Conservation (phyloP, 2,113 vertebrate species). For the Hassar affinis region DNA sequence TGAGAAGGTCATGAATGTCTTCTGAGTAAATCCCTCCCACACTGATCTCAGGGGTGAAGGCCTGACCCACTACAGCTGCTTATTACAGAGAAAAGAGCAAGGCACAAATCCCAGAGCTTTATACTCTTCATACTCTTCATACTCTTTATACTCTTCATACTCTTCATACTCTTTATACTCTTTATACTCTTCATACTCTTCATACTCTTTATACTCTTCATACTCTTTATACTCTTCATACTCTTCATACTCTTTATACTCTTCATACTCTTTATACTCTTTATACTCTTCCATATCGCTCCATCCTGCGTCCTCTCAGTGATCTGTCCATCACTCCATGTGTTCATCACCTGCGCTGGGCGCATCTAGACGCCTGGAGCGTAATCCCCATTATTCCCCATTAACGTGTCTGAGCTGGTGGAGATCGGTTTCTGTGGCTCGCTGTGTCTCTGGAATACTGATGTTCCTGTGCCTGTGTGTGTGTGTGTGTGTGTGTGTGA, state of each 20-base stretch:
- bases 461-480: not conserved
- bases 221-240: too few relatives aligned
- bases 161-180: too few relatives aligned
- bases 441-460: not conserved
- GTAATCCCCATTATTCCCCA: slow-evolving; percentile 1
- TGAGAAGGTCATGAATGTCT: not conserved
- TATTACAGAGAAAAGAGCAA: not conserved
- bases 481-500: too few relatives aligned
- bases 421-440: not conserved
- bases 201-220: too few relatives aligned
- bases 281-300: not conserved
- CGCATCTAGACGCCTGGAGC: not conserved
- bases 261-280: too few relatives aligned
- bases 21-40: not conserved
- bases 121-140: too few relatives aligned
- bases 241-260: too few relatives aligned
- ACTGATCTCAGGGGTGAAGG: not conserved
- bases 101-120: not conserved
- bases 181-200: too few relatives aligned
- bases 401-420: not conserved
- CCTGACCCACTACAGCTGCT: not conserved
- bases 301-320: not conserved
- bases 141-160: too few relatives aligned
- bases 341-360: not conserved
- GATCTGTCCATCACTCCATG: not conserved